These are phyloP conservation scores for Bagarius yarrelli DNA, from an alignment of 2,113 vertebrate species.

Conservation along the genomic window DNA sequence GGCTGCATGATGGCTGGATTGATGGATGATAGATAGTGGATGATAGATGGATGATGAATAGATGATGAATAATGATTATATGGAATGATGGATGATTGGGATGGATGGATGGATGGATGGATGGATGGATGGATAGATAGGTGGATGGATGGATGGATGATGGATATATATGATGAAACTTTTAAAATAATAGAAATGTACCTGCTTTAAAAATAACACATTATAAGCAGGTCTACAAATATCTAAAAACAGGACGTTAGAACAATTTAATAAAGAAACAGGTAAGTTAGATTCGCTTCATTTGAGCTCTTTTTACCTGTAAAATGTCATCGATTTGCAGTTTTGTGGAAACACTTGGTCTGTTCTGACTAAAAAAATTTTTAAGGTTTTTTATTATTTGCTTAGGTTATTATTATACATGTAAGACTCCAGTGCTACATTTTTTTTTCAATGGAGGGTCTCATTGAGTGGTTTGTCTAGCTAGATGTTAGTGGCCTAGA, in stretches of 20 bases:
- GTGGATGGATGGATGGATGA: too few species aligned
- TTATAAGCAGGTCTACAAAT: not conserved
- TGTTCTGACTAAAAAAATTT: not conserved
- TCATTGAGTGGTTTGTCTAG: not conserved
- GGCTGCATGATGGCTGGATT: too few species aligned
- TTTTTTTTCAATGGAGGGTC: not conserved
- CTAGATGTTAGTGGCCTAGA: too few species aligned
- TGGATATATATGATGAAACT: not conserved
- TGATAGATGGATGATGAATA: too few species aligned
- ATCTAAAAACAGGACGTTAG: not conserved
- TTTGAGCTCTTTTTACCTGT: not conserved
- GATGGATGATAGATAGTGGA: too few species aligned
- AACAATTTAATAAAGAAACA: not conserved
- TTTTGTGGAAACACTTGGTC: not conserved
- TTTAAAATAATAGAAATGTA: not conserved
- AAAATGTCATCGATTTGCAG: not conserved
- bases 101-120: too few species aligned
- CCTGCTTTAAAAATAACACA: not conserved
- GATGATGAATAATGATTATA: too few species aligned
- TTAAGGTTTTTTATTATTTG: not conserved
- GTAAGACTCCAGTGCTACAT: not conserved
- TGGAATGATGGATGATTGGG: too few species aligned
- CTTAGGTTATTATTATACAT: not conserved
- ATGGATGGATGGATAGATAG: too few species aligned
- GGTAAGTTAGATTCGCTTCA: not conserved